A percentile compares a stretch with the other conserved stretches of the same genome.
Conservation (phyloP, 2,113 vertebrate genomes). For the Ageneiosus marmoratus region DNA sequence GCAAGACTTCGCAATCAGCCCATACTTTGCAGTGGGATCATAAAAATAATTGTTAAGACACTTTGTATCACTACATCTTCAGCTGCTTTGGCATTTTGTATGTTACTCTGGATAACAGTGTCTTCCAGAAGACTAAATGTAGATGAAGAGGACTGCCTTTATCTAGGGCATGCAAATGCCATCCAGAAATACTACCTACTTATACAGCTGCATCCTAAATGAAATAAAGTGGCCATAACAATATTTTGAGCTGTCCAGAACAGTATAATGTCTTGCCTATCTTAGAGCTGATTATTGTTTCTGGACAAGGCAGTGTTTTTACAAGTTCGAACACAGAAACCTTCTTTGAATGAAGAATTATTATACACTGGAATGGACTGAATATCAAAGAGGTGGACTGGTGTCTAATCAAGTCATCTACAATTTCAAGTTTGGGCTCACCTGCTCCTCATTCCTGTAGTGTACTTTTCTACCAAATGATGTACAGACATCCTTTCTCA, state of each 20-base stretch:
- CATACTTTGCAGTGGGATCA: not conserved
- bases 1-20: not conserved
- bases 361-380: not conserved
- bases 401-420: not conserved
- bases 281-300: not conserved
- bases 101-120: not conserved
- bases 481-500: too few relatives aligned
- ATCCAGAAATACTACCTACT: not conserved
- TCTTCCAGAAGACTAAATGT: not conserved
- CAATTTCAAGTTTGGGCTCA: not conserved
- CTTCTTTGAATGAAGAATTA: not conserved
- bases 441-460: too few relatives aligned
- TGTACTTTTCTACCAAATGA: too few relatives aligned
- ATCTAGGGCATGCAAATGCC: slow-evolving; percentile 19
- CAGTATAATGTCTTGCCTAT: not conserved
- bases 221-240: not conserved
- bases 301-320: not conserved
- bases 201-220: slow-evolving; percentile 9
- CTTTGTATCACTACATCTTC: not conserved
- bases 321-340: not conserved
- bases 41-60: not conserved
- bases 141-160: not conserved
- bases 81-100: slow-evolving; percentile 2
- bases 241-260: not conserved
- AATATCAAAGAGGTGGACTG: not conserved